These are phyloP conservation scores for Sorex maritimensis DNA, from an alignment of 2,797 vertebrate genomes.

Conservation along the genomic window DNA sequence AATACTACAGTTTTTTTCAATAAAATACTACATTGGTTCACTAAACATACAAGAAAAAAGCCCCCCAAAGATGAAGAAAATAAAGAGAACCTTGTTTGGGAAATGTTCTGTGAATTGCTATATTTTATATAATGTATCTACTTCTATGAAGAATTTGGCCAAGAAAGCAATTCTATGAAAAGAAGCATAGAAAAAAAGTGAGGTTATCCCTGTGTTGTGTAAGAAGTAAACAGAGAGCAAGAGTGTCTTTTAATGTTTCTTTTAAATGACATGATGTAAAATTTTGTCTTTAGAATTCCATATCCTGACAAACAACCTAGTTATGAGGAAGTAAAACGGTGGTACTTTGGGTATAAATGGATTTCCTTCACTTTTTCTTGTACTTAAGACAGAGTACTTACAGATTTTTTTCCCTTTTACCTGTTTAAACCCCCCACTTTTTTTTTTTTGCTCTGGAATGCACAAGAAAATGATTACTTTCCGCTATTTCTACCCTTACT, in stretches of 20 bases:
- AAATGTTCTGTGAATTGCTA: not conserved
- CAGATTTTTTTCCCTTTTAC: not conserved
- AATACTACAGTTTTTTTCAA: too few relatives aligned
- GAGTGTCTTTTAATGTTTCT: not conserved
- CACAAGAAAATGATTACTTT: too few relatives aligned
- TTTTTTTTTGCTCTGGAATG: not conserved
- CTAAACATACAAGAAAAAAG: too few relatives aligned
- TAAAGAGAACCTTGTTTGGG: not conserved
- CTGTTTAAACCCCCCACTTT: too few relatives aligned
- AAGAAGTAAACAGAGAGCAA: not conserved
- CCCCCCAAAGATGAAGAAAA: not conserved
- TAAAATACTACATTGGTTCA: too few relatives aligned
- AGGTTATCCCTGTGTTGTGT: not conserved
- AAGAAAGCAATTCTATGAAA: not conserved
- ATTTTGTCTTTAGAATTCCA: too few relatives aligned
- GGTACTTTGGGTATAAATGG: not conserved
- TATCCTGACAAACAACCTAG: not conserved
- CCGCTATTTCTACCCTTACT: not conserved
- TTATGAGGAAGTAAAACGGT: not conserved
- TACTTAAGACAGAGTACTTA: not conserved
- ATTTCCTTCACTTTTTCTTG: slow-evolving; percentile 8
- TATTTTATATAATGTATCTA: too few relatives aligned
- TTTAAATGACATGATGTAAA: too few relatives aligned
- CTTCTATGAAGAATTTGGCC: not conserved
- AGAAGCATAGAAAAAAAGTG: not conserved